A percentile compares a stretch with the other conserved stretches of the same genome.
Conservation (phyloP, 2,113 vertebrate species). For the Ploceus nigricollis region DNA sequence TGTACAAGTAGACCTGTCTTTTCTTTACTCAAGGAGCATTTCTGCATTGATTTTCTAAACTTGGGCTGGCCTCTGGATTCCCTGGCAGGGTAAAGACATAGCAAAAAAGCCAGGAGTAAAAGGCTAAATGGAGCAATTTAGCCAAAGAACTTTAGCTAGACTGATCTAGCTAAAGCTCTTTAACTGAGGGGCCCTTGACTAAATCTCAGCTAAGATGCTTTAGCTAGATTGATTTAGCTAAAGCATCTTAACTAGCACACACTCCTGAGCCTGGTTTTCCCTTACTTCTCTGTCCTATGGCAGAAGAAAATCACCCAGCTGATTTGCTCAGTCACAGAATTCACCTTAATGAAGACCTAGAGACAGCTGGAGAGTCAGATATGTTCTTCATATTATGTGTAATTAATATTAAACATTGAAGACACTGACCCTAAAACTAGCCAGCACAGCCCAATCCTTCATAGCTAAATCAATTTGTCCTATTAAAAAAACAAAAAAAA, state of each 20-base stretch:
- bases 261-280: neutral
- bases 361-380: neutral
- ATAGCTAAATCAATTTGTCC: neutral
- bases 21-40: neutral
- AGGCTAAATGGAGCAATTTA: neutral
- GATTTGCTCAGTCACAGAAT: neutral
- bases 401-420: neutral
- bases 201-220: slow-evolving; percentile 49
- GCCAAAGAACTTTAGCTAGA: slow-evolving; percentile 3
- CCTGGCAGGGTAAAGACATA: neutral
- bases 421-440: neutral
- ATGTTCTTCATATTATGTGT: neutral
- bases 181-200: neutral
- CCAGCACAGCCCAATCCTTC: neutral
- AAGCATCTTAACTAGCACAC: slow-evolving; percentile 26
- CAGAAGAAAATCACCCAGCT: neutral
- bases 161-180: slow-evolving; percentile 41
- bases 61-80: neutral
- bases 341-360: neutral
- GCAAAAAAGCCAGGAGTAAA: neutral
- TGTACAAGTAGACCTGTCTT: neutral
- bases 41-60: neutral
- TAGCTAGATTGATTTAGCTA: slow-evolving; percentile 12
- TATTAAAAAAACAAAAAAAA: neutral
- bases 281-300: neutral